Percentiles rank a stretch among this genome's conserved stretches.
Conservation (phyloP, 2,113 vertebrate species). For the Otocyon megalotis region DNA sequence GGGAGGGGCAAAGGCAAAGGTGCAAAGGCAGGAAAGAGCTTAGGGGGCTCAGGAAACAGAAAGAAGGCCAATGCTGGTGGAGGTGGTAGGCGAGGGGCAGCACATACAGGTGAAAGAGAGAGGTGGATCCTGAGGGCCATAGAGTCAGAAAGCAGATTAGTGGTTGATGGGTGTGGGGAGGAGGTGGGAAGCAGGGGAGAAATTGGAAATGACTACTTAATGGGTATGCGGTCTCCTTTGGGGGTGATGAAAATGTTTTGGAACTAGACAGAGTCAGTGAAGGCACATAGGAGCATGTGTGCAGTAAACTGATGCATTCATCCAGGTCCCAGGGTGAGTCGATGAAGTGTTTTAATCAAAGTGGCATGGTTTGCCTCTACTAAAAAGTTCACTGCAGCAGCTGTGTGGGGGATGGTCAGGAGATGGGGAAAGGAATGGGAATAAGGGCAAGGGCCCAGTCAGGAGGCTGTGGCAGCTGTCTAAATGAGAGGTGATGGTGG, state of each 20-base stretch:
- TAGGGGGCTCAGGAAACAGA: not conserved
- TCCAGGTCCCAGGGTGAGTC: not conserved
- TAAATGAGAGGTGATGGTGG: rapidly evolving
- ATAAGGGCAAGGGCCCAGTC: not conserved
- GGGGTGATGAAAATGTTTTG: not conserved
- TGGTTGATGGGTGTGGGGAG: not conserved
- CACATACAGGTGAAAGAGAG: not conserved
- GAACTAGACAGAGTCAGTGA: not conserved
- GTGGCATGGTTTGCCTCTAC: not conserved
- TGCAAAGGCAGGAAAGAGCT: not conserved
- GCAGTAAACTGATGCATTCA: not conserved
- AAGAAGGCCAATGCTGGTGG: not conserved
- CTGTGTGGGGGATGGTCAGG: not conserved
- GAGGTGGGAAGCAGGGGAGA: not conserved
- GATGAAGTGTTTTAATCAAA: not conserved
- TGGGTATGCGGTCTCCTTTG: not conserved
- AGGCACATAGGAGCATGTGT: not conserved
- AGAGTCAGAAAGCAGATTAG: not conserved
- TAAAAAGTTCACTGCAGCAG: not conserved
- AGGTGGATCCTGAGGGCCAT: not conserved
- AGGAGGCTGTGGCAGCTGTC: not conserved
- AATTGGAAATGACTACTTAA: not conserved
- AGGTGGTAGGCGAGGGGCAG: not conserved
- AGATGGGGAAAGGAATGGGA: not conserved
- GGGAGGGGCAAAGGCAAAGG: not conserved